These are phyloP conservation scores for Scaptomyza montana DNA, from an alignment of 1,140 invertebrate genomes.

Conservation along the genomic window DNA sequence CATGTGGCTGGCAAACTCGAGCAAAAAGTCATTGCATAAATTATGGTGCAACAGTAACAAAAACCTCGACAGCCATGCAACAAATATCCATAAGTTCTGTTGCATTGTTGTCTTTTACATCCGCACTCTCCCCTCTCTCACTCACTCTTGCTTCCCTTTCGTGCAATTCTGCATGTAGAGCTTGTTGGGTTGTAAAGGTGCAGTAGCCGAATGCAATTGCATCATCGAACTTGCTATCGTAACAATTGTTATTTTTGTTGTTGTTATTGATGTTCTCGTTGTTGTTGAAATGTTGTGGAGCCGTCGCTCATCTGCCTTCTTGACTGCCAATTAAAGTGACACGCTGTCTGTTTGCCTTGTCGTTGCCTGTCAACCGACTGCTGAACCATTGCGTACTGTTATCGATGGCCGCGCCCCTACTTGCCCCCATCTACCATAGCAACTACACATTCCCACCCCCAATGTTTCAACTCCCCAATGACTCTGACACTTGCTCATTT, in stretches of 20 bases:
- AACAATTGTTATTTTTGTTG: background rate
- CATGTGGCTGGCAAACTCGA: constrained; percentile 31
- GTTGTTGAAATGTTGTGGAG: constrained; percentile 16
- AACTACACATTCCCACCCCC: background rate
- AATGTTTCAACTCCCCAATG: constrained; percentile 17
- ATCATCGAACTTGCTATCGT: constrained; percentile 8
- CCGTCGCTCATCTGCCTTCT: constrained; percentile 38
- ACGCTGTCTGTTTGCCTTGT: constrained; percentile 55
- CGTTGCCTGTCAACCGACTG: constrained; percentile 57
- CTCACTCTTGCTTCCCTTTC: background rate
- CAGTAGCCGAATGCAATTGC: constrained; percentile 33
- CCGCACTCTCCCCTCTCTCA: background rate
- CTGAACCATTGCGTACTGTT: constrained; percentile 37
- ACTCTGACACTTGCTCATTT: constrained; percentile 72
- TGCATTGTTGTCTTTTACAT: constrained; percentile 11
- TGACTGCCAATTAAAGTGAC: constrained; percentile 69
- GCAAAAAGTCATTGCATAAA: constrained; percentile 74
- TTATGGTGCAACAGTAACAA: constrained; percentile 45
- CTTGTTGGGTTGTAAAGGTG: constrained; percentile 7
- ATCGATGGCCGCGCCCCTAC: constrained; percentile 17
- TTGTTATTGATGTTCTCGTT: constrained; percentile 6
- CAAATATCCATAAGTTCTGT: constrained; percentile 71
- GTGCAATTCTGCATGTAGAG: background rate
- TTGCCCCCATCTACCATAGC: background rate
- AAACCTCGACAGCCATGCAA: constrained; percentile 56